Conservation (phyloP, 2,113 vertebrate genomes). For the Pelobates fuscus region DNA sequence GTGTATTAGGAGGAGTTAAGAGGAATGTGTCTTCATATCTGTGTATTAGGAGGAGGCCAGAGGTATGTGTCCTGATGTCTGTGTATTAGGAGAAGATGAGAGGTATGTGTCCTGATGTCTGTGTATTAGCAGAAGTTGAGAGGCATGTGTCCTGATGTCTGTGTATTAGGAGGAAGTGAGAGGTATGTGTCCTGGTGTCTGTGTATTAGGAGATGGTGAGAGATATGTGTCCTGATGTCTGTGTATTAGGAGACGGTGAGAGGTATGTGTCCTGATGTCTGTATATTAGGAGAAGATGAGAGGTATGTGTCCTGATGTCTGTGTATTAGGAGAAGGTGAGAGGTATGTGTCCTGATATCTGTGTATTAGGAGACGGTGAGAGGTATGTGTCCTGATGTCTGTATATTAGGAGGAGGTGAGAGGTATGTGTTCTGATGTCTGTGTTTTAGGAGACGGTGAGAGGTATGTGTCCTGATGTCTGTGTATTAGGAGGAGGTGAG, state of each 20-base stretch:
- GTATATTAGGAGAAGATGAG: too few species aligned
- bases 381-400: too few species aligned
- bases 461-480: too few species aligned
- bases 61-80: not conserved
- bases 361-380: too few species aligned
- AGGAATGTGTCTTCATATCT: not conserved
- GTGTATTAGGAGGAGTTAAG: not conserved
- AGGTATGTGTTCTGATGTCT: not conserved
- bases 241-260: constrained; percentile 11
- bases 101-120: not conserved
- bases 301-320: too few species aligned
- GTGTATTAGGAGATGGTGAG: not conserved
- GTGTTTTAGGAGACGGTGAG: too few species aligned
- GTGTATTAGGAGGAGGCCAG: not conserved
- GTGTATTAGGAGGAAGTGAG: not conserved
- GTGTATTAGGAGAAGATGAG: not conserved
- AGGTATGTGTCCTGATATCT: too few species aligned
- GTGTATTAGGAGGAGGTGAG: too few species aligned
- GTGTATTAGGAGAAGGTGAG: too few species aligned
- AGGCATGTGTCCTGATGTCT: not conserved
- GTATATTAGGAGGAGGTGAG: too few species aligned
- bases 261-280: not conserved
- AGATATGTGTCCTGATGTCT: not conserved
- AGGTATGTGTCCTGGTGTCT: not conserved
- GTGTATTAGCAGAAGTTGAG: not conserved